phyloP scores from a whole-genome alignment of 2,888 invertebrate genomes.

The Tricholauxania praeusta region DNA sequence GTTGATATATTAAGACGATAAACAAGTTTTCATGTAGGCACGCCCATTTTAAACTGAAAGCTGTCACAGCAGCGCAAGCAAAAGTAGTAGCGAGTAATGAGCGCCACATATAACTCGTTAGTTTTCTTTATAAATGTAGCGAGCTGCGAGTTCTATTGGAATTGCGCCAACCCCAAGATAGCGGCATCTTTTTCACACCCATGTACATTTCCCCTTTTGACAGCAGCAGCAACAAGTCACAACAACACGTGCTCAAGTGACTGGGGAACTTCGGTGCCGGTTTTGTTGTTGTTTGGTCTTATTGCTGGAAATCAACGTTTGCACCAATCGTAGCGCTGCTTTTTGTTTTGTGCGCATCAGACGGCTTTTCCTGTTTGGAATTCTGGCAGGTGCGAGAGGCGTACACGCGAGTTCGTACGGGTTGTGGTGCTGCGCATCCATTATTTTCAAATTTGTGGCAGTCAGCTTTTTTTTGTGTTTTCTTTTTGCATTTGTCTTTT shows the following conservation, averaged over 20 bases:
- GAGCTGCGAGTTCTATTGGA: not conserved
- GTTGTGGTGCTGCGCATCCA: slow-evolving; percentile 14
- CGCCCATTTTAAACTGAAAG: slow-evolving; percentile 26
- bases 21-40: slow-evolving; percentile 12
- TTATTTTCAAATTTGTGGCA: slow-evolving; percentile 15
- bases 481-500: not conserved
- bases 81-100: slow-evolving; percentile 7
- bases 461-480: slow-evolving; percentile 2
- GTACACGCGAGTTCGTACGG: not conserved
- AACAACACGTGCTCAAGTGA: slow-evolving; percentile 14
- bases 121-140: slow-evolving; percentile 18
- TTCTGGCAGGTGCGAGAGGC: not conserved
- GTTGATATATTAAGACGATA: not conserved
- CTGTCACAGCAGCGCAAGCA: not conserved
- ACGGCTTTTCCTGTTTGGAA: slow-evolving; percentile 19
- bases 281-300: no score
- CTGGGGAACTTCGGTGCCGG: not conserved
- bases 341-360: not conserved
- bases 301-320: not conserved
- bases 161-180: no score
- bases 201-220: slow-evolving; percentile 7
- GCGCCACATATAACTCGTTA: not conserved
- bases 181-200: not conserved
- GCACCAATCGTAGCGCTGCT: slow-evolving; percentile 21
- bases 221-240: slow-evolving; percentile 35